Base-by-base conservation (phyloP, 2,113 vertebrate genomes). In the Misgurnus mizolepis region DNA sequence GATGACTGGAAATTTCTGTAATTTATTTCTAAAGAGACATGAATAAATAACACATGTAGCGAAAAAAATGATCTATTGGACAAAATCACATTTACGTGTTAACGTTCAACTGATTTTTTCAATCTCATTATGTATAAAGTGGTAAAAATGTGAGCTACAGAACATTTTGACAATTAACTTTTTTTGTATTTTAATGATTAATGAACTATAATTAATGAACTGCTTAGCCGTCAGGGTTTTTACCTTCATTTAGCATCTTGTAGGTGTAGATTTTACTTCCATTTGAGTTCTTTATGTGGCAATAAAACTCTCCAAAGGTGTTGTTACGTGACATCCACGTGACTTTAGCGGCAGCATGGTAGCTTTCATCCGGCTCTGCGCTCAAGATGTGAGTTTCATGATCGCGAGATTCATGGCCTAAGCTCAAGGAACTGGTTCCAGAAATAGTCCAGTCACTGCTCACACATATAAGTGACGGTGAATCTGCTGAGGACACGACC, bases 171-270 rank as follows among this genome's bases (percentile, higher is more conserved):
- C 45, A 45, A 18, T 67, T 2, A 68, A 45, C 14, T 55, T 8
- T 34, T 41, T 17, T 62, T n/a, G 1, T 5, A 7, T 18, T 68
- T 18, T 17, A 14, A 15, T 2, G 1, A 34, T 11, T 10, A 40
- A 12, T 55, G n/a, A 39, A 47, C 34, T 39, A 64, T 2, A 7
- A 34, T 11, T 10, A 40, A 12, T 55, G n/a, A 39, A 47, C 34
- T 39, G 12, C 7, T 55, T 39, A 0, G 7, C 14, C 5, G 15
- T 62, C 17, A 5, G 39, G 2, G n/a, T 43, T 4, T 72, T 81
- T 93, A 96, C 95, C 95, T 95, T 94, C 88, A 73, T 93, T 87
- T 0, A 93, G 90, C 92, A 96, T 96, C 91, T 95, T 96, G 92
- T 95, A 93, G 15, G 95, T 96, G 7, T 93, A 92, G 89, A 95